Base-by-base conservation (phyloP, 2,113 vertebrate species). In the Trinectes maculatus region DNA sequence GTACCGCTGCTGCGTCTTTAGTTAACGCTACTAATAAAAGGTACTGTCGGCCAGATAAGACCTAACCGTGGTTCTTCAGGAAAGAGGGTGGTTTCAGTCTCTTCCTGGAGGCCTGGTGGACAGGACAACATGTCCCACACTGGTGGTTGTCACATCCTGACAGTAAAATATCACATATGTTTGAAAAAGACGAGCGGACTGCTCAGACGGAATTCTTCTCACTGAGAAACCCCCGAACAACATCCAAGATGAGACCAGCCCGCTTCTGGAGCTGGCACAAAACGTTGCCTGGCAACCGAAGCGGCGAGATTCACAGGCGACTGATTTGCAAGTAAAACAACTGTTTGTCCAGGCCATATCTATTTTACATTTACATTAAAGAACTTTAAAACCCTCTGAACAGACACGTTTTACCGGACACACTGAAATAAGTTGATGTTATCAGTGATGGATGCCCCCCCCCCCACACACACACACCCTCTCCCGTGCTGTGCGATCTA, bases 221-320 rank as follows among this genome's bases (percentile, higher is more conserved):
- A 33, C 72, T 25, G 52, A 80, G 80, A 80, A 75, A 77, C 68
- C 61, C 66, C 65, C 80, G 60, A 79, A 74, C 24, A 3, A 6
- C 13, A 0, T 77, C 72, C 74, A 79, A 64, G 56, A 52, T 16
- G 67, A 82, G 84, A 80, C 75, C 59, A 59, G 57, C 71, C 67
- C 74, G 24, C 74, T 31, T 65, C 71, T 77, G 71, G 64, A 81
- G 71, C 26, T 65, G 62, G 72, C 52, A 57, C 49, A 28, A 18
- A n/a, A 18, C 4, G 75, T 65, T 72, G 59, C 85, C 56, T 1
- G 52, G 87, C 53, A 85, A 89, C 83, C 18, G 39, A 47, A 51
- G 51, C 18, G n/a, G 29, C 29, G 4, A 31, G 4, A 31, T 8
- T 31, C 4, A 31, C 4, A 31, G 29, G 29, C 29, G 8, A 16